Base-by-base conservation (phyloP, 2,113 vertebrate genomes). In the Thymallus thymallus region DNA sequence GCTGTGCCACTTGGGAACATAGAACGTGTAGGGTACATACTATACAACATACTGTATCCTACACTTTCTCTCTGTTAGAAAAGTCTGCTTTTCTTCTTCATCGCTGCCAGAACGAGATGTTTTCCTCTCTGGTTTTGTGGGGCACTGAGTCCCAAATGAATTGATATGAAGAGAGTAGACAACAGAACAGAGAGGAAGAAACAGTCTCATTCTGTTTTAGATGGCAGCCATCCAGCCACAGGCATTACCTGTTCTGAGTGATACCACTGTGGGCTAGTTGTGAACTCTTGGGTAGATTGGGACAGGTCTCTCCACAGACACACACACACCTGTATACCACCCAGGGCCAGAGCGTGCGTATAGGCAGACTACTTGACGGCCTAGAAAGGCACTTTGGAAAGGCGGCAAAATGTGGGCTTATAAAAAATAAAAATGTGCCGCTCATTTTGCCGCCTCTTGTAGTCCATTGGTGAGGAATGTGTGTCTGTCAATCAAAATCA, bases 151-250 rank as follows among this genome's bases (percentile, higher is more conserved):
- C 23, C 63, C 35, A 51, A 22, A 14, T 76, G 23, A 77, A 78
- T 76, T 78, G 55, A 77, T 68, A 71, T 76, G 68, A 80, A 72
- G 71, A 7, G 69, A 79, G 56, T 10, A 72, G 23, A 68, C 60
- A 46, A 63, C 58, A 64, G 62, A 61, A 18, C 68, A 26, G 71
- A 61, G 35, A 63, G 51, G 69, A 60, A 41, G 35, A 10, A 9
- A 41, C 35, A 10, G 35, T 41, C 7, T 41, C 35, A 10, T 41
- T 41, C 35, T 41, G 35, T 7, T 77, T 48, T 18, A 65, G 74
- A 41, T 30, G 67, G 69, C 48, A 51, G 72, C 61, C 22, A 45
- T 67, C 22, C 68, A 72, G 80, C 76, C 41, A 60, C 67, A 45
- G 80, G 68, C 78, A 23, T 46, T 70, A 78, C 67, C 74, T 77